Evolutionary conservation across 2,797 vertebrate genomes (phyloP), one percentile per base, ranked within the genome.

Genomic region (Gouania willdenowi): DNA sequence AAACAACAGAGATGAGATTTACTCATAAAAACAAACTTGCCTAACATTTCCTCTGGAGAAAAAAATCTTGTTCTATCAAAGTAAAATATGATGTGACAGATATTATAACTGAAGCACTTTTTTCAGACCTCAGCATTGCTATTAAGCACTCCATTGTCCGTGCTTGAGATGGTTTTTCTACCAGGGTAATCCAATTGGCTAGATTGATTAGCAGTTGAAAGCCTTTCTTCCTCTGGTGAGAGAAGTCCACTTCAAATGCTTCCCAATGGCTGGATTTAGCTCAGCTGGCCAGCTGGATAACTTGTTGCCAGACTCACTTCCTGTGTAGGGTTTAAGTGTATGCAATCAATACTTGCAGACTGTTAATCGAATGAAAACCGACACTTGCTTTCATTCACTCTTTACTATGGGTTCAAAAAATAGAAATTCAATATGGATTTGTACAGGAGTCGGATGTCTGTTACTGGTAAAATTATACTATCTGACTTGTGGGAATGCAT

Each of bases 171-270:
- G 59, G 77, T 77, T 78, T 81, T 52, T 74, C 68, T 54, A 75
- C 63, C 45, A 58, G 53, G 54, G 65, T 83, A 84, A 87, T 85
- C 71, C 71, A 75, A 85, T 87, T 83, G 72, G 66, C 56, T 47
- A 64, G 80, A 85, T 84, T 84, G 81, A 84, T 87, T 75, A 71
- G 75, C 74, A 77, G 80, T 83, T 87, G 87, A 87, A 87, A 87
- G 81, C 82, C 64, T 79, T 77, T 76, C 80, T 81, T 84, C 78
- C 81, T 77, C 72, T 75, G 60, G 66, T 67, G 56, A 16, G 61
- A 77, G 71, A 64, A 61, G 63, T 79, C 44, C 22, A 30, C 71
- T 79, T 59, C 77, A 75, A 65, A 78, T 79, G 77, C 55, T 75
- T 78, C 78, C 72, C 65, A 66, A 50, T 57, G 66, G 71, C 67